Evolutionary conservation across 2,113 vertebrate genomes (phyloP), one percentile per base, ranked within the genome.

Genomic region (Sorex araneus): DNA sequence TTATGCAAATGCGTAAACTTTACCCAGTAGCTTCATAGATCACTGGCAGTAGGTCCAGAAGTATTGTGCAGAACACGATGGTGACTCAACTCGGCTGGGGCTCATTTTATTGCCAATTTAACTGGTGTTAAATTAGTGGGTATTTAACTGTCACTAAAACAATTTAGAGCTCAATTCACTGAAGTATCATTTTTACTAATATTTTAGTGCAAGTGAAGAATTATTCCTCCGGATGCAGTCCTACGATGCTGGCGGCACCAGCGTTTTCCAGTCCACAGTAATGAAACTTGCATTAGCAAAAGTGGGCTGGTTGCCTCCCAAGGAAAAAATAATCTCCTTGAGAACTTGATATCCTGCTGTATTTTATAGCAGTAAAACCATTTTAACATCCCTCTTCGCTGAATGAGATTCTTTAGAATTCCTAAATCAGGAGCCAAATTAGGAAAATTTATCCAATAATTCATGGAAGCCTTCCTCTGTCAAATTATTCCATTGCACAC

Each of bases 91-190:
- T 95, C 87, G 64, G 91, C 70, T 8, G 36, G 95, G 71, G 92
- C 87, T 96, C 90, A 86, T 96, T 94, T 97, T 97, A 97, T 97
- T 97, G 94, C 90, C 84, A 97, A 34, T 97, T 95, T 96, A 97
- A 97, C 89, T 95, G 36, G 57, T 96, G 87, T 94, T 97, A 97
- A 97, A 97, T 97, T 96, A 96, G 91, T 96, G 90, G 70, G 77
- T 95, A 97, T 97, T 98, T 97, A 97, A 97, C 92, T 67, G 76
- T 97, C 95, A 96, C 84, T 96, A 95, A 97, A 97, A 94, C 47
- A 95, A 94, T 96, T 97, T 97, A 95, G 85, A 92, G 84, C 91
- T 94, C 96, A 97, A 95, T 96, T 75, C 92, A 96, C 95, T 92
- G 60, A 97, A 97, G 89, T 95, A 90, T 94, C 97, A 84, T 87